phyloP scores from a whole-genome alignment of 2,888 invertebrate genomes.

The Drosophila limbata region DNA sequence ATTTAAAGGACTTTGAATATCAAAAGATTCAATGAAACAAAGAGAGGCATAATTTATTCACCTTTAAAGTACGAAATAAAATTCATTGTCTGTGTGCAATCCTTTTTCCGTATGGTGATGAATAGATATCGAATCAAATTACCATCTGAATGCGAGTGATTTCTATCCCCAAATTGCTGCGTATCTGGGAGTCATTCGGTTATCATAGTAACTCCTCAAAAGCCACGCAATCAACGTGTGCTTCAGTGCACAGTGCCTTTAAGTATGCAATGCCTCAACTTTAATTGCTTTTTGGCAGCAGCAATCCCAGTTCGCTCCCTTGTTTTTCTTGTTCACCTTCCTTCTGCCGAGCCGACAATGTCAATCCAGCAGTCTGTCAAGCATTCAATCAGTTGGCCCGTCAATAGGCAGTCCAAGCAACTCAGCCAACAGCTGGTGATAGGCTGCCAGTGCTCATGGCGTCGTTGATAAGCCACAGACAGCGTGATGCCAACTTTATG shows the following conservation, averaged over 20 bases:
- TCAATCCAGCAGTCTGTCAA: slow-evolving; percentile 42
- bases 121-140: slow-evolving; percentile 23
- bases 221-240: slow-evolving; percentile 31
- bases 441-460: slow-evolving; percentile 15
- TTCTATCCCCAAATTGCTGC: slow-evolving; percentile 11
- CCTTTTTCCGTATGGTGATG: neutral
- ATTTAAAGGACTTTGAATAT: neutral
- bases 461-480: slow-evolving; percentile 43
- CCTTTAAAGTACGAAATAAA: neutral
- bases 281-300: slow-evolving; percentile 32
- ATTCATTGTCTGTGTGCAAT: slow-evolving; percentile 3
- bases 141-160: slow-evolving; percentile 1
- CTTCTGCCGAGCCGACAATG: slow-evolving; percentile 18
- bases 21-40: neutral
- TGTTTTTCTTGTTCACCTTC: neutral
- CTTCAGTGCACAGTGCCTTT: slow-evolving; percentile 32
- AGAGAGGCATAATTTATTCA: neutral
- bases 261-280: slow-evolving; percentile 41
- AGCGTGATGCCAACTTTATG: slow-evolving; percentile 11
- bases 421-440: slow-evolving; percentile 37
- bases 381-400: slow-evolving; percentile 39
- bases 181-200: slow-evolving; percentile 40
- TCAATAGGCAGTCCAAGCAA: slow-evolving; percentile 42
- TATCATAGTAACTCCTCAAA: slow-evolving; percentile 45
- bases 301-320: slow-evolving; percentile 1